phyloP scores from a whole-genome alignment of 2,888 invertebrate species.

The Archips crataeganus region DNA sequence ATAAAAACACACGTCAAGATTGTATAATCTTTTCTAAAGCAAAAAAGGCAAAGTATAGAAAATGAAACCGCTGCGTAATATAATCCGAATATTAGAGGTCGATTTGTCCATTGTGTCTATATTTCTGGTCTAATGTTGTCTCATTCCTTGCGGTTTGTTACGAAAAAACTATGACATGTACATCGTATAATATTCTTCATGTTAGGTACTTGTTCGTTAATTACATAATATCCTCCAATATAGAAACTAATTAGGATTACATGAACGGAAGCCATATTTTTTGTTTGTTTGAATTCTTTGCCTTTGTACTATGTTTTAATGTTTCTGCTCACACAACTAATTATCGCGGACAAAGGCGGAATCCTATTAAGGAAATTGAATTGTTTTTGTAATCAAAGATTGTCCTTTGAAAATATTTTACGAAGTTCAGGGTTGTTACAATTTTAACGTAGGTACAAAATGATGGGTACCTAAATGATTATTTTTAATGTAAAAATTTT shows the following conservation, averaged over 20 bases:
- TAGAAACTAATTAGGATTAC: slow-evolving; percentile 33
- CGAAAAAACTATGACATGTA: background rate
- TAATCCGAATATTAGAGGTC: too few species aligned
- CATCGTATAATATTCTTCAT: background rate
- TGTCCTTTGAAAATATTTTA: slow-evolving; percentile 6
- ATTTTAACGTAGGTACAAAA: background rate
- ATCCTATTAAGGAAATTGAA: slow-evolving; percentile 25
- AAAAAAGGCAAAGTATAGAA: too few species aligned
- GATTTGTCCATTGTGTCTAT: too few species aligned
- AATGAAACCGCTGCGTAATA: too few species aligned
- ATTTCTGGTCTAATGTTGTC: background rate
- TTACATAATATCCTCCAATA: slow-evolving; percentile 10
- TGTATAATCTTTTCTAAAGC: too few species aligned
- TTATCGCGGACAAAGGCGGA: slow-evolving; percentile 21
- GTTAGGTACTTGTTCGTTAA: background rate
- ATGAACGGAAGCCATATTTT: slow-evolving; percentile 19
- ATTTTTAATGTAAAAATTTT: too few species aligned
- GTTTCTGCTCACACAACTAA: slow-evolving; percentile 28
- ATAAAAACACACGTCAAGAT: too few species aligned
- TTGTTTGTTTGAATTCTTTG: slow-evolving; percentile 11
- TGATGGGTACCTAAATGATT: too few species aligned
- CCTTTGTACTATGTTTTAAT: slow-evolving; percentile 29
- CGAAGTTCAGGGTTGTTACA: background rate
- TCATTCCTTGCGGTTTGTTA: background rate
- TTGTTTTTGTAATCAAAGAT: slow-evolving; percentile 13